These are phyloP conservation scores for Apamea epomidion DNA, from an alignment of 2,888 invertebrate species.

Conservation along the genomic window DNA sequence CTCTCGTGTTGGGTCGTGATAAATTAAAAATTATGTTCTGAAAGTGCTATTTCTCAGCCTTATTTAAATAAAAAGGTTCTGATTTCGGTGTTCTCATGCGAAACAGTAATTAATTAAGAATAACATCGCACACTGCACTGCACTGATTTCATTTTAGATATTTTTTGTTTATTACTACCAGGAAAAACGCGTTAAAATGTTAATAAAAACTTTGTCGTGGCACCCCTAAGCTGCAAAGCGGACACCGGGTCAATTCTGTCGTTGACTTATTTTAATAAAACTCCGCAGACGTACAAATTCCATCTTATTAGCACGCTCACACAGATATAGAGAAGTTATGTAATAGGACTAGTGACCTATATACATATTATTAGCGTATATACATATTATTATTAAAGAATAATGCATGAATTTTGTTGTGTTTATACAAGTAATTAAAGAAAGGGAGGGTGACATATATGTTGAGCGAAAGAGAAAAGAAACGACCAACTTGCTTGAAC, in stretches of 20 bases:
- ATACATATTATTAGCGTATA: not conserved
- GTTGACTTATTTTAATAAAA: conserved; percentile 66
- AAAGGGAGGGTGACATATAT: not conserved
- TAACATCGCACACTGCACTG: not conserved
- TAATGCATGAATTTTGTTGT: not conserved
- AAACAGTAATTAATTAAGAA: not conserved
- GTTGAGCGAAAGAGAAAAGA: too few species aligned
- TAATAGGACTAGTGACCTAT: not conserved
- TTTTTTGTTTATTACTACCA: not conserved
- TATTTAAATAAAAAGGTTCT: not conserved
- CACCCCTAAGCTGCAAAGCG: conserved; percentile 41
- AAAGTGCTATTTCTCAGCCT: not conserved
- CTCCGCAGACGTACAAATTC: conserved; percentile 60
- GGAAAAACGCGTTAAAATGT: not conserved
- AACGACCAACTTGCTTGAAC: too few species aligned
- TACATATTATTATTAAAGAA: not conserved
- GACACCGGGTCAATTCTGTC: conserved; percentile 60
- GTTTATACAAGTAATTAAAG: not conserved
- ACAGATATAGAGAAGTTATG: conserved; percentile 23
- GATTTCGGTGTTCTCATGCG: not conserved
- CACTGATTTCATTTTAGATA: not conserved
- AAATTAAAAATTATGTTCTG: not conserved
- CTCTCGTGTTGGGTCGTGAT: not conserved
- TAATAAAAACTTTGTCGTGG: not conserved
- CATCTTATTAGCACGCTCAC: conserved; percentile 52